A percentile compares a stretch with the other conserved stretches of the same genome.
These are phyloP conservation scores for Perccottus glenii DNA, from an alignment of 2,113 vertebrate genomes.

Conservation along the genomic window DNA sequence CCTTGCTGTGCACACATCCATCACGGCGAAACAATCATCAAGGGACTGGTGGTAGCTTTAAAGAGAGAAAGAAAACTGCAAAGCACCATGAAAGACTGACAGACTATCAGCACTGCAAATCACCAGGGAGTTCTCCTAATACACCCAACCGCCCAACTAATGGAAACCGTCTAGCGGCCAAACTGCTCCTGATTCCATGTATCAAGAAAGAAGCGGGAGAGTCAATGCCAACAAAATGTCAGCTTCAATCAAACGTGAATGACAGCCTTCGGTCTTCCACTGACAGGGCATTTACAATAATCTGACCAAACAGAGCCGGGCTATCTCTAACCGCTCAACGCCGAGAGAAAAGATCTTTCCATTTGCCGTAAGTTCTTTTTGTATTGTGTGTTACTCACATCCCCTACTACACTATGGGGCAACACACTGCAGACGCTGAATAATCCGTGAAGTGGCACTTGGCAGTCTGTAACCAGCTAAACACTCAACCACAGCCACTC, in stretches of 20 bases:
- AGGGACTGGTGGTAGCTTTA: conserved; percentile 6
- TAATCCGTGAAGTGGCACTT: conserved; percentile 69
- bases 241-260: conserved; percentile 61
- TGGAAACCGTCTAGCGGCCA: conserved; percentile 53
- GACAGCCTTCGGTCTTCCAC: conserved; percentile 49
- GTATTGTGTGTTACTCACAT: conserved; percentile 40
- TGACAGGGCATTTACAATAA: conserved; percentile 35
- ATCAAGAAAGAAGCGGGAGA: conserved; percentile 32
- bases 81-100: conserved; percentile 50
- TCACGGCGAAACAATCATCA: conserved; percentile 19
- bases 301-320: background rate
- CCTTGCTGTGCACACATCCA: background rate
- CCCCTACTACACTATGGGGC: conserved; percentile 52
- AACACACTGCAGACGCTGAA: conserved; percentile 43
- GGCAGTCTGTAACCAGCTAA: conserved; percentile 50
- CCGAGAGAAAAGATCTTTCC: conserved; percentile 13
- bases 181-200: conserved; percentile 32
- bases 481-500: conserved; percentile 52
- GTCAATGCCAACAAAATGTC: conserved; percentile 55
- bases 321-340: background rate
- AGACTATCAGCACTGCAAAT: conserved; percentile 53
- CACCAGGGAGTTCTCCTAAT: conserved; percentile 44
- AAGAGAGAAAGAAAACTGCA: conserved; percentile 3
- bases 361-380: conserved; percentile 42
- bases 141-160: conserved; percentile 56